phyloP scores from a whole-genome alignment of 2,797 vertebrate species.

The Hypotaenidia philippensis region DNA sequence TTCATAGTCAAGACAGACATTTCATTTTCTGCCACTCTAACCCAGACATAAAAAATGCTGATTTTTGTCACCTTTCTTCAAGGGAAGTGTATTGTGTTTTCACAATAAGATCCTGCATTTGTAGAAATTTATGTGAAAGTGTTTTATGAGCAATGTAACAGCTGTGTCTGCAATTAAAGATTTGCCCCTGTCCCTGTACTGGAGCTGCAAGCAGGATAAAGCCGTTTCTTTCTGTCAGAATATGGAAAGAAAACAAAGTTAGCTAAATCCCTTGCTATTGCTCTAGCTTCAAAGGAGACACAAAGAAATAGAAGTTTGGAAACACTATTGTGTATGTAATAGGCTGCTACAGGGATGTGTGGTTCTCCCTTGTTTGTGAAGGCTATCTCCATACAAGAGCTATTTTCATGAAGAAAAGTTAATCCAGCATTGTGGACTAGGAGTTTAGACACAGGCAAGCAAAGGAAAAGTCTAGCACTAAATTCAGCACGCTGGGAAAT shows the following conservation, averaged over 20 bases:
- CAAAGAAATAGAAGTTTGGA: neutral
- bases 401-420: neutral
- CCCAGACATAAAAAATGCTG: neutral
- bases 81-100: neutral
- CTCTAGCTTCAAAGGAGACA: neutral
- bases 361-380: neutral
- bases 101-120: neutral
- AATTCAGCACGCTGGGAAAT: conserved; percentile 26
- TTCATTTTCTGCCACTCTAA: neutral
- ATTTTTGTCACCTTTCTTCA: neutral
- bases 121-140: neutral
- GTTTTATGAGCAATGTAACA: neutral
- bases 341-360: neutral
- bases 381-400: neutral
- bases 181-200: neutral
- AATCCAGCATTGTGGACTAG: neutral
- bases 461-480: conserved; percentile 9
- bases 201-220: neutral
- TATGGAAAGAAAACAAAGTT: neutral
- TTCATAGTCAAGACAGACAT: neutral
- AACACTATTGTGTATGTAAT: neutral
- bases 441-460: neutral
- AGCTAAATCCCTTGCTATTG: neutral
- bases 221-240: neutral
- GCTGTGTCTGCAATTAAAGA: neutral